These are phyloP conservation scores for Leptarthrus brevirostris DNA, from an alignment of 2,888 invertebrate species.

Conservation along the genomic window DNA sequence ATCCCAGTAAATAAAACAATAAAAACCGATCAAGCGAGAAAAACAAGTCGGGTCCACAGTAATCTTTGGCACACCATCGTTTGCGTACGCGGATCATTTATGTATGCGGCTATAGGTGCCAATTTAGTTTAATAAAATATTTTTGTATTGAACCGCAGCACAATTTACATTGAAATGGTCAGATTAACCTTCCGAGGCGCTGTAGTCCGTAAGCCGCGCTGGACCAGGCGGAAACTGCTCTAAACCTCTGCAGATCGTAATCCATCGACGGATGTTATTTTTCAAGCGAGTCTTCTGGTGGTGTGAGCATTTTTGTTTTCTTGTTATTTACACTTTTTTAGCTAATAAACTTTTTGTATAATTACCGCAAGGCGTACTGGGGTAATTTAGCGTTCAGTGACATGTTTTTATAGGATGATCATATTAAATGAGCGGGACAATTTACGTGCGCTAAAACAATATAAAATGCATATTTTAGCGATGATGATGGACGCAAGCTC, in stretches of 20 bases:
- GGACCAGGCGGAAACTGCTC: not conserved
- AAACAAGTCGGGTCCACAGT: conserved; percentile 16
- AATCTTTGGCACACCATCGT: conserved; percentile 28
- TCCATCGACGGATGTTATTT: not conserved
- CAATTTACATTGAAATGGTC: conserved; percentile 45
- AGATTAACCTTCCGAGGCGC: conserved; percentile 36
- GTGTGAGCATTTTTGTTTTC: not conserved
- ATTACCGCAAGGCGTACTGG: conserved; percentile 22
- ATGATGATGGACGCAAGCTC: conserved; percentile 26
- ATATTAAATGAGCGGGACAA: conserved; percentile 37
- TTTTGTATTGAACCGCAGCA: conserved; percentile 36
- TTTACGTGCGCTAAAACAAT: conserved; percentile 33
- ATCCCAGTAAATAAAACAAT: not conserved
- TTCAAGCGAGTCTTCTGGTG: not conserved
- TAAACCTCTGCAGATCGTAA: not conserved
- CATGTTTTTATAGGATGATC: conserved; percentile 43
- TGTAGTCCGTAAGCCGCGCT: not conserved
- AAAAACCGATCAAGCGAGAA: conserved; percentile 11
- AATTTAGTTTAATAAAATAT: conserved; percentile 49
- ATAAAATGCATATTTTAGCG: conserved; percentile 25
- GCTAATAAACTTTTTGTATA: conserved; percentile 42
- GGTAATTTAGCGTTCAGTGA: conserved; percentile 43
- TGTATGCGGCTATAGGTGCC: conserved; percentile 44
- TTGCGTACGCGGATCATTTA: conserved; percentile 37
- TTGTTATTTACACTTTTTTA: not conserved